Conservation (phyloP, 2,113 vertebrate genomes). For the Serilophus lunatus region DNA sequence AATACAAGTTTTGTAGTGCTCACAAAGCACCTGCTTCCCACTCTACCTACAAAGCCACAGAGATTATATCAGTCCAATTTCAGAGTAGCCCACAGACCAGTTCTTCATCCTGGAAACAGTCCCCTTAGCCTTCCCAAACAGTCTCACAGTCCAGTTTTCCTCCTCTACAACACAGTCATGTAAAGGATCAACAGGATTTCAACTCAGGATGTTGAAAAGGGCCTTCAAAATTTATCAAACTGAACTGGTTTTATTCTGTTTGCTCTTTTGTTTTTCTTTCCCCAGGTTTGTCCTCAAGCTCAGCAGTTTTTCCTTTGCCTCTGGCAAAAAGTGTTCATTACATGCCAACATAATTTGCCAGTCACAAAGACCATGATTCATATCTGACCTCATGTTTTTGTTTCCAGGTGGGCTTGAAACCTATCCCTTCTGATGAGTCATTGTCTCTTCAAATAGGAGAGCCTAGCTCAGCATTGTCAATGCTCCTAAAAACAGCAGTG, state of each 20-base stretch:
- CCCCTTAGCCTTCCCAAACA: background rate
- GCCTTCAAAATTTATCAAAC: background rate
- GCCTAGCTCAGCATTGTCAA: background rate
- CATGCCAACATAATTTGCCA: background rate
- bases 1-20: accelerated
- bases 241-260: background rate
- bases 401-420: background rate
- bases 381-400: background rate
- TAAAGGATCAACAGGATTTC: background rate
- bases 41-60: background rate
- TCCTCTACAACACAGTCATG: background rate
- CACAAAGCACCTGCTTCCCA: background rate
- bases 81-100: background rate
- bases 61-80: background rate
- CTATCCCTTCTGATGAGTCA: background rate
- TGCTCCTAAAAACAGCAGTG: background rate
- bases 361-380: background rate
- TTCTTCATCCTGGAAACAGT: background rate
- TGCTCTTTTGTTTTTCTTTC: accelerated
- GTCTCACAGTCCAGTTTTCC: background rate
- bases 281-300: background rate
- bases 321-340: background rate
- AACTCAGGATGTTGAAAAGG: background rate
- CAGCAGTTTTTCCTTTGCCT: background rate
- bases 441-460: background rate